A percentile compares a stretch with the other conserved stretches of the same genome.
These are phyloP conservation scores for Marisa cornuarietis DNA, from an alignment of 1,140 invertebrate genomes.

Conservation along the genomic window DNA sequence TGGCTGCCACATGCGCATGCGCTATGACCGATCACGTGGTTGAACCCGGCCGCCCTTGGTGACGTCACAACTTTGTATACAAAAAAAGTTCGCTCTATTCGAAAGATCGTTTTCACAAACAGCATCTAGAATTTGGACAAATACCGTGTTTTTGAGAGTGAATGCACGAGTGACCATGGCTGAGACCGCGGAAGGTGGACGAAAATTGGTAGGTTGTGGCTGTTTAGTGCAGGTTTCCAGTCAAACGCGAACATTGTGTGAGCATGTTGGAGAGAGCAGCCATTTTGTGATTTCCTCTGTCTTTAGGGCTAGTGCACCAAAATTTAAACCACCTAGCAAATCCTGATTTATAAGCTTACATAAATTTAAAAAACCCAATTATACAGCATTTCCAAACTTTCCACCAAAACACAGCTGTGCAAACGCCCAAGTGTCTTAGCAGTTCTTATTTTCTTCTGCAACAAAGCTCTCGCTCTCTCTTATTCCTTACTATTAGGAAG, in stretches of 20 bases:
- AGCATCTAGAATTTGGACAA: conserved; percentile 21
- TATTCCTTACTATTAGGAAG: too few relatives aligned
- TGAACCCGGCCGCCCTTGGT: conserved; percentile 26
- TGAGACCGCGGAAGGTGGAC: conserved; percentile 50
- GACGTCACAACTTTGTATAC: conserved; percentile 40
- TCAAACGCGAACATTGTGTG: conserved; percentile 15
- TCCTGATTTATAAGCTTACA: not conserved
- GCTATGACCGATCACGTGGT: conserved; percentile 39
- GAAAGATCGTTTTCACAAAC: conserved; percentile 29
- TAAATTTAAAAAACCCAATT: conserved; percentile 1
- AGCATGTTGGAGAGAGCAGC: conserved; percentile 37
- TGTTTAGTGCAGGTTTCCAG: conserved; percentile 21
- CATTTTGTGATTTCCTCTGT: conserved; percentile 35
- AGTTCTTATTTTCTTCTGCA: not conserved
- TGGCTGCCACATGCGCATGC: conserved; percentile 18
- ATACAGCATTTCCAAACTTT: conserved; percentile 20
- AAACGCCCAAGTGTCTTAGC: not conserved
- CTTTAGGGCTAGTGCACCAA: conserved; percentile 22
- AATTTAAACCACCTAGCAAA: not conserved
- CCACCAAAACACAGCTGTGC: not conserved
- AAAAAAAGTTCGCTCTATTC: conserved; percentile 33
- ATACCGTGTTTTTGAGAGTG: conserved; percentile 28
- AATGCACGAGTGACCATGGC: conserved; percentile 42
- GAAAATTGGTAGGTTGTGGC: conserved; percentile 57
- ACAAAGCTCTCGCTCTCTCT: too few relatives aligned